Conservation (phyloP, 2,797 vertebrate genomes). For the Rhadinocentrus ornatus region DNA sequence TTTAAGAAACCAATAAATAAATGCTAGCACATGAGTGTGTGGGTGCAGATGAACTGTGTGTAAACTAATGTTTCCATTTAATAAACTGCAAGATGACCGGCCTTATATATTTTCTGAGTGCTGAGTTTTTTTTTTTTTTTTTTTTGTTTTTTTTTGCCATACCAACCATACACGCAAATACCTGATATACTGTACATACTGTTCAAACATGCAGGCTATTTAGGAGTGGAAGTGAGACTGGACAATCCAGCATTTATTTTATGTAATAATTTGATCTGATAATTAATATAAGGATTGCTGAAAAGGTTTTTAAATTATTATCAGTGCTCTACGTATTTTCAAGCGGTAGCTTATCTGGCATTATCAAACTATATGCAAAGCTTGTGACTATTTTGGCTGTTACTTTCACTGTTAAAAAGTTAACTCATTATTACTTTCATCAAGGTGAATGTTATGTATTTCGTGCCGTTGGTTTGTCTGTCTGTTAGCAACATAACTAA, state of each 20-base stretch:
- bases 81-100: slow-evolving; percentile 74
- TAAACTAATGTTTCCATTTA: slow-evolving; percentile 66
- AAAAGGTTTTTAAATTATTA: background rate
- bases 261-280: background rate
- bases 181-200: slow-evolving; percentile 59
- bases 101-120: slow-evolving; percentile 76
- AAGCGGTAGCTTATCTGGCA: background rate
- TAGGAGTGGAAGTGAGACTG: background rate
- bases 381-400: slow-evolving; percentile 1
- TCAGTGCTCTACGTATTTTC: background rate
- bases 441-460: no score
- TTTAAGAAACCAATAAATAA: no score
- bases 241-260: slow-evolving; percentile 1
- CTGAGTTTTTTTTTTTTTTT: slow-evolving; percentile 67
- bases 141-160: slow-evolving; percentile 42
- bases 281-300: background rate
- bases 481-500: no score
- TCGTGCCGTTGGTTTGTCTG: no score
- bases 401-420: slow-evolving; percentile 5
- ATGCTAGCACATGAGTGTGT: slow-evolving; percentile 13
- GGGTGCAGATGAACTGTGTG: slow-evolving; percentile 33
- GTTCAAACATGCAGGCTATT: slow-evolving; percentile 44
- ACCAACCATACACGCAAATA: slow-evolving; percentile 63
- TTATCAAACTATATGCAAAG: background rate
- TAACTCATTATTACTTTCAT: background rate